Conservation (phyloP, 2,797 vertebrate genomes). For the Toxotes lorentzi region DNA sequence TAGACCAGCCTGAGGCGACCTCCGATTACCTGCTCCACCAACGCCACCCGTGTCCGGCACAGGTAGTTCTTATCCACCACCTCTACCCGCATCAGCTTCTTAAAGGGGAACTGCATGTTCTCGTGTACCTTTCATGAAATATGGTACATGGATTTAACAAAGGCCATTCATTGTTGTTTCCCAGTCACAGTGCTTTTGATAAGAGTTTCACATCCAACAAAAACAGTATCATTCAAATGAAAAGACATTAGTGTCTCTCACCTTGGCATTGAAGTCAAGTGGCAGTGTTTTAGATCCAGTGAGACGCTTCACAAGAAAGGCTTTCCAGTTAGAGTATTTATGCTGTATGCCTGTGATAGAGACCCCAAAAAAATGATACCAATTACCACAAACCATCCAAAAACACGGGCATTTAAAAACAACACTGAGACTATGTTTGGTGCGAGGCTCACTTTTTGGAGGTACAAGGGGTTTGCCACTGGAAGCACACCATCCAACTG, state of each 20-base stretch:
- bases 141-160: not conserved
- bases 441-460: constrained; percentile 90
- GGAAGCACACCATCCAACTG: constrained; percentile 98
- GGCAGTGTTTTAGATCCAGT: constrained; percentile 99
- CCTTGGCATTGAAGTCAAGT: constrained; percentile 95
- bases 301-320: constrained; percentile 97
- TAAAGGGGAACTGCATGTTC: constrained; percentile 97
- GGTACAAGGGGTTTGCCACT: constrained; percentile 97
- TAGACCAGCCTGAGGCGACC: constrained; percentile 95
- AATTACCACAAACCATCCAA: not conserved
- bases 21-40: constrained; percentile 96
- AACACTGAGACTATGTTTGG: not conserved
- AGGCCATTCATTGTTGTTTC: not conserved
- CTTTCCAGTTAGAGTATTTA: constrained; percentile 99
- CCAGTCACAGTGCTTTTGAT: not conserved
- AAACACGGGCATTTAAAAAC: not conserved
- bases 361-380: constrained; percentile 38
- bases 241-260: constrained; percentile 63
- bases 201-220: not conserved
- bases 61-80: constrained; percentile 99
- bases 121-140: constrained; percentile 89
- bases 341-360: constrained; percentile 92
- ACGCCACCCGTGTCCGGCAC: constrained; percentile 95
- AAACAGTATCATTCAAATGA: not conserved
- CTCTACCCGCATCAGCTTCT: constrained; percentile 97